These are phyloP conservation scores for Scrobipalpa costella DNA, from an alignment of 2,888 invertebrate species.

Conservation along the genomic window DNA sequence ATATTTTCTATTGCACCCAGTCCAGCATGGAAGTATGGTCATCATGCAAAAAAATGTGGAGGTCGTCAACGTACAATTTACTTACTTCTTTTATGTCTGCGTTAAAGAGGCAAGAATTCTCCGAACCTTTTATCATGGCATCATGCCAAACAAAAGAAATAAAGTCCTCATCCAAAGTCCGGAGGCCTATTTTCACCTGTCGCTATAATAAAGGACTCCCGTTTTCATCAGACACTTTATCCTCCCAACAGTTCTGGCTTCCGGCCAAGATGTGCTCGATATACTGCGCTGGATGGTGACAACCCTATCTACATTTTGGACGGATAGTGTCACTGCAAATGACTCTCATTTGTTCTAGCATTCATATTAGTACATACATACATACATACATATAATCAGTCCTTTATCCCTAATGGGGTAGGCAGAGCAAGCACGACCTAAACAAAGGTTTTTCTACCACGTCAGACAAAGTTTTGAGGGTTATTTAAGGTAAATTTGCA, in stretches of 20 bases:
- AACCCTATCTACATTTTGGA: conserved; percentile 5
- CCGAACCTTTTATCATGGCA: not conserved
- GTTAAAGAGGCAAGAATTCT: not conserved
- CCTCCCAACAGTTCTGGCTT: conserved; percentile 16
- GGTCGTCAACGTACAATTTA: too few species aligned
- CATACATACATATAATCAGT: too few species aligned
- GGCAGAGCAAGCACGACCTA: too few species aligned
- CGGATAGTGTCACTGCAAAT: conserved; percentile 24
- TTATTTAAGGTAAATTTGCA: too few species aligned
- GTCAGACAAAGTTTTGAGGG: too few species aligned
- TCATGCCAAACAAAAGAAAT: conserved; percentile 5
- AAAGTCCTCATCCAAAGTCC: conserved; percentile 7
- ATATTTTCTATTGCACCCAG: too few species aligned
- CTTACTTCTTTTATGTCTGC: too few species aligned
- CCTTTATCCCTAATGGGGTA: too few species aligned
- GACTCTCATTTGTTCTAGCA: not conserved
- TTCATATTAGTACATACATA: too few species aligned
- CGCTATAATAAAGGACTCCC: conserved; percentile 17
- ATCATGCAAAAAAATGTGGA: too few species aligned
- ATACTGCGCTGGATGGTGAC: conserved; percentile 7
- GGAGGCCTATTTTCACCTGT: conserved; percentile 18
- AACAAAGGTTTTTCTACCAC: too few species aligned
- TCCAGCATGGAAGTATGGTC: too few species aligned
- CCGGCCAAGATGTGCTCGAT: conserved; percentile 4
- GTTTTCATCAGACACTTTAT: conserved; percentile 19